Evolutionary conservation across 2,113 vertebrate genomes (phyloP), one percentile per base, ranked within the genome.

Genomic region (Laticauda colubrina): DNA sequence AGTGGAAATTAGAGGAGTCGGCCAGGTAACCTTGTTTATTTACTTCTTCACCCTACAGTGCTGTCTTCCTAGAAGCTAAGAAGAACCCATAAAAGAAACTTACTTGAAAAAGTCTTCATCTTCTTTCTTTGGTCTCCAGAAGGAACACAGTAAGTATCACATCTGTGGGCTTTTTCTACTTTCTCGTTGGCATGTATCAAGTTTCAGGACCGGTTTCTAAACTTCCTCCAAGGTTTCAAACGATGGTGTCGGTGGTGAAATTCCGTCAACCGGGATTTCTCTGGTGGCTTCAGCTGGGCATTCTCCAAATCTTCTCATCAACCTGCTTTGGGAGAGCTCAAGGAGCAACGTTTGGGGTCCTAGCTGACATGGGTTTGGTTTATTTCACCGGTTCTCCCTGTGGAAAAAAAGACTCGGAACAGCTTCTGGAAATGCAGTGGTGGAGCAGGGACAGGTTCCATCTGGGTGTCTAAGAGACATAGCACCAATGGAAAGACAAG

Each of bases 21-120:
- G 93, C 93, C 0, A 64, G 92, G 95, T 93, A 92, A 92, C n/a
- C 20, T 21, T 21, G 10, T 7, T 14, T 59, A 15, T 53, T 93
- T 26, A 39, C 48, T 56, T 10, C 29, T 3, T 20, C 61, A 69
- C 93, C 94, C 87, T 34, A 75, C 34, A 90, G 93, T 93, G 39
- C 0, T 9, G 3, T 53, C 2, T 6, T 43, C 90, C 75, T 1
- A 0, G 43, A 93, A 91, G 85, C 75, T 0, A 48, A 56, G 85
- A 53, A 43, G 85, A 87, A 23, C 9, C 88, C 88, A 59, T 85
- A 93, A 48, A 89, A 85, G 23, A n/a, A 85, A 29, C 39, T 24
- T n/a, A 20, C 59, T 4, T 39, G 3, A 29, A 9, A 8, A 11
- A 12, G 0, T 20, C 45, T 23, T 4, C 7, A 1, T 18, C 2